Percentiles rank a stretch among this genome's conserved stretches.
Conservation (phyloP, 2,113 vertebrate species). For the Cynocephalus volans region DNA sequence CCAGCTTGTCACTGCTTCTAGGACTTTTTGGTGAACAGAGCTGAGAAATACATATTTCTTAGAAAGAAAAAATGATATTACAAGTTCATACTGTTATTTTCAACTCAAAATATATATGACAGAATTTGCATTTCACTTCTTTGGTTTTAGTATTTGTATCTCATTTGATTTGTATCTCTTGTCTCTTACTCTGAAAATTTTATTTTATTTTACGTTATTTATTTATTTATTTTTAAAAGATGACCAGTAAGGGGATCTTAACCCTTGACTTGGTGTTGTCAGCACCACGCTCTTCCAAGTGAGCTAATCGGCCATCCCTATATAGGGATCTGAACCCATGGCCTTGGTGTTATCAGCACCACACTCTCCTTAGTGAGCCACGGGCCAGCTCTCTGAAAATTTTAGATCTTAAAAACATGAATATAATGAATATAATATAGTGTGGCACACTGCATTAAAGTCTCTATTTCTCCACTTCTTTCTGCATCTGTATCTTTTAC, state of each 20-base stretch:
- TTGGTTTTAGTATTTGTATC: background rate
- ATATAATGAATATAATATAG: background rate
- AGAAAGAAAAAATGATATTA: background rate
- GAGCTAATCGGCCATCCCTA: too few relatives aligned
- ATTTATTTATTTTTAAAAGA: too few relatives aligned
- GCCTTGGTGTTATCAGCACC: too few relatives aligned
- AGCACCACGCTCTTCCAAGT: too few relatives aligned
- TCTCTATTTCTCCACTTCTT: background rate
- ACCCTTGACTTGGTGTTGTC: too few relatives aligned
- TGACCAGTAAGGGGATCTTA: too few relatives aligned
- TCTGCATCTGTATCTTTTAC: background rate
- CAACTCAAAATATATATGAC: background rate
- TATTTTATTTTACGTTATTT: too few relatives aligned
- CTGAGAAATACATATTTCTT: background rate
- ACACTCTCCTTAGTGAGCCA: too few relatives aligned
- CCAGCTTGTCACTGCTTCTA: background rate
- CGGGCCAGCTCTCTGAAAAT: background rate
- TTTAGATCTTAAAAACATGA: background rate
- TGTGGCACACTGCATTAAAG: background rate
- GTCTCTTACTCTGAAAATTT: background rate
- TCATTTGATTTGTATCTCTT: slow-evolving; percentile 7
- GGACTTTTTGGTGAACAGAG: slow-evolving; percentile 11
- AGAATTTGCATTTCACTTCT: slow-evolving; percentile 9
- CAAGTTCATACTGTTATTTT: background rate
- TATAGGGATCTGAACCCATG: too few relatives aligned